Percentiles rank a stretch among this genome's conserved stretches.
phyloP scores from a whole-genome alignment of 2,797 vertebrate species.

The Schizopygopsis pylzovi region DNA sequence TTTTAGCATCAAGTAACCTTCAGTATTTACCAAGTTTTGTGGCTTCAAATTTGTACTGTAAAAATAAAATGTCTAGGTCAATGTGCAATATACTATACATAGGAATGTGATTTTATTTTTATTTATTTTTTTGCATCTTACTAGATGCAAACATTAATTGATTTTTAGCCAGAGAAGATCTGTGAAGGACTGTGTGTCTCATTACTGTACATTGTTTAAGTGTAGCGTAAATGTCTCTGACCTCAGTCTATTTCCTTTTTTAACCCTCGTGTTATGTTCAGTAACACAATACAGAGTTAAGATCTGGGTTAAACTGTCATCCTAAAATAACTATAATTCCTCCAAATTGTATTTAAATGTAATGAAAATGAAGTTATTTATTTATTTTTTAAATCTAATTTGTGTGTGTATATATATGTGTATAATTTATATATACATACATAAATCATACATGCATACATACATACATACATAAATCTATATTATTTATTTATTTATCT shows the following conservation, averaged over 20 bases:
- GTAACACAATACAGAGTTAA: slow-evolving; percentile 18
- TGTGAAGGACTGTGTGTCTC: neutral
- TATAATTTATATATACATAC: too few species aligned
- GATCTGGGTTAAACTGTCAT: neutral
- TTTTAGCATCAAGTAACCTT: neutral
- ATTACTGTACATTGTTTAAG: neutral
- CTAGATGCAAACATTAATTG: neutral
- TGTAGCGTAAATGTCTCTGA: neutral
- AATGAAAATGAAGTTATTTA: neutral
- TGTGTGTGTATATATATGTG: neutral
- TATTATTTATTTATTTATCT: neutral
- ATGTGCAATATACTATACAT: neutral
- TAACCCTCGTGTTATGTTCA: slow-evolving; percentile 4
- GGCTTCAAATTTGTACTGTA: too few species aligned
- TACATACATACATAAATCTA: neutral
- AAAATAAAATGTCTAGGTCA: neutral
- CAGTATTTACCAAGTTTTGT: neutral
- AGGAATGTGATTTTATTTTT: neutral
- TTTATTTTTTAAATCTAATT: neutral
- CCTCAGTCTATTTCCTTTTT: slow-evolving; percentile 16
- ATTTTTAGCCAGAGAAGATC: neutral
- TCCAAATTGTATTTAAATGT: neutral
- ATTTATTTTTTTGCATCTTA: neutral
- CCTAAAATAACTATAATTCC: slow-evolving; percentile 1
- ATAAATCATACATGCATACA: too few species aligned